Conservation (phyloP, 2,888 invertebrate genomes). For the Limenitis camilla region DNA sequence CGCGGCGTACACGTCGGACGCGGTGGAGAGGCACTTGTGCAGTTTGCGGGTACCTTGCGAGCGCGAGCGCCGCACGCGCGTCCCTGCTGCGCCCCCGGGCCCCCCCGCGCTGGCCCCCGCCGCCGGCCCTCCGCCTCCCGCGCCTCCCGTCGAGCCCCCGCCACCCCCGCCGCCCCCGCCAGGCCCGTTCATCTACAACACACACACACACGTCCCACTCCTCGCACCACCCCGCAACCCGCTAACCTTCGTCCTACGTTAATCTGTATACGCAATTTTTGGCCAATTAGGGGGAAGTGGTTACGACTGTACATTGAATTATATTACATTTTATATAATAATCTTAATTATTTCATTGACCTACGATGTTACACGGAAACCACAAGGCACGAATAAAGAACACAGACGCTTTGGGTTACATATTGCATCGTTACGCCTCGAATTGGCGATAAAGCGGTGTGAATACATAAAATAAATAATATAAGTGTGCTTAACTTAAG, state of each 20-base stretch:
- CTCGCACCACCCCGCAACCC: slow-evolving; percentile 14
- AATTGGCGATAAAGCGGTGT: slow-evolving; percentile 1
- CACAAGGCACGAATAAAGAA: neutral
- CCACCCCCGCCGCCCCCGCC: slow-evolving; percentile 32
- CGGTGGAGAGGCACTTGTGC: slow-evolving; percentile 93
- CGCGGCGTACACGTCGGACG: slow-evolving; percentile 84
- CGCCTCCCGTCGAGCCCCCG: slow-evolving; percentile 29
- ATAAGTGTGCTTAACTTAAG: neutral
- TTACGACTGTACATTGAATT: too few relatives aligned
- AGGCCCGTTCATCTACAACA: slow-evolving; percentile 78
- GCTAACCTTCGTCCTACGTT: slow-evolving; percentile 14
- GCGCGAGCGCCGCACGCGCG: slow-evolving; percentile 77
- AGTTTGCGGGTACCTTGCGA: slow-evolving; percentile 94
- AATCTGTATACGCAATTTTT: neutral
- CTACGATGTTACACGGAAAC: neutral
- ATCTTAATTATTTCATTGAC: too few relatives aligned
- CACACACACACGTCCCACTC: slow-evolving; percentile 37
- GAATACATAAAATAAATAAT: slow-evolving; percentile 1
- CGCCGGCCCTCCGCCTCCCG: slow-evolving; percentile 28
- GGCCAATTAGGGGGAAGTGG: neutral
- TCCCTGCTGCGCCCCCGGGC: slow-evolving; percentile 68
- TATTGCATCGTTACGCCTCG: neutral
- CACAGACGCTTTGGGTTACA: neutral
- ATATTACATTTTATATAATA: too few relatives aligned
- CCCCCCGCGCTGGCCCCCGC: slow-evolving; percentile 41